phyloP scores from a whole-genome alignment of 2,113 vertebrate species.

The Aegypius monachus region DNA sequence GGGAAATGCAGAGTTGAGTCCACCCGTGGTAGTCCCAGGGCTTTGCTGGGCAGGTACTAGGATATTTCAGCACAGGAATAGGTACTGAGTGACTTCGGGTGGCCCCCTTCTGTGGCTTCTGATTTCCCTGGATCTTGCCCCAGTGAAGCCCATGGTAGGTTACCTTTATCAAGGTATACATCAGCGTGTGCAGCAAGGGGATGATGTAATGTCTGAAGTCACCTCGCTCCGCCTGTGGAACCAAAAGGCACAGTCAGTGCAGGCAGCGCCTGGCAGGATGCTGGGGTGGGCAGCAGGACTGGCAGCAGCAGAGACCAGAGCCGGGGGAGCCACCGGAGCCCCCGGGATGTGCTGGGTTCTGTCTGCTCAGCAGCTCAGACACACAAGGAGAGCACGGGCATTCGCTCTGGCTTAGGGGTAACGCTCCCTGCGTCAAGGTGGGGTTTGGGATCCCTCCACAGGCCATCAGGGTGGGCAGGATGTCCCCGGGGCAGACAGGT shows the following conservation, averaged over 20 bases:
- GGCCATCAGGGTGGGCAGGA: background rate
- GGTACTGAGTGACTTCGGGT: background rate
- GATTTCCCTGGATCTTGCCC: background rate
- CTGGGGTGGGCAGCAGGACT: background rate
- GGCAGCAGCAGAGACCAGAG: background rate
- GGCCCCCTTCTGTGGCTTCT: background rate
- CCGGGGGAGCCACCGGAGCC: background rate
- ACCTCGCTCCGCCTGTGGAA: slow-evolving; percentile 81
- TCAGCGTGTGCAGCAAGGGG: slow-evolving; percentile 90
- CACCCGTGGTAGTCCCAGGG: accelerated
- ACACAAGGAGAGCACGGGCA: background rate
- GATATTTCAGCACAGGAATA: background rate
- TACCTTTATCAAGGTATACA: slow-evolving; percentile 90
- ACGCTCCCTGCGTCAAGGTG: background rate
- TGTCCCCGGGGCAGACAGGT: background rate
- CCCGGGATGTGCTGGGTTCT: accelerated
- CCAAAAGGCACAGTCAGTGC: background rate
- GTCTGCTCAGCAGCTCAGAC: background rate
- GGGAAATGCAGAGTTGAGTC: background rate
- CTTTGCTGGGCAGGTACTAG: background rate
- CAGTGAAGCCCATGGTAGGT: accelerated
- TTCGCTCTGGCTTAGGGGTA: background rate
- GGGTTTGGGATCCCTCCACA: background rate
- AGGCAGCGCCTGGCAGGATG: background rate
- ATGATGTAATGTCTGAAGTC: slow-evolving; percentile 82